These are phyloP conservation scores for Platynereis dumerilii DNA, from an alignment of 2,888 invertebrate genomes.

Conservation along the genomic window DNA sequence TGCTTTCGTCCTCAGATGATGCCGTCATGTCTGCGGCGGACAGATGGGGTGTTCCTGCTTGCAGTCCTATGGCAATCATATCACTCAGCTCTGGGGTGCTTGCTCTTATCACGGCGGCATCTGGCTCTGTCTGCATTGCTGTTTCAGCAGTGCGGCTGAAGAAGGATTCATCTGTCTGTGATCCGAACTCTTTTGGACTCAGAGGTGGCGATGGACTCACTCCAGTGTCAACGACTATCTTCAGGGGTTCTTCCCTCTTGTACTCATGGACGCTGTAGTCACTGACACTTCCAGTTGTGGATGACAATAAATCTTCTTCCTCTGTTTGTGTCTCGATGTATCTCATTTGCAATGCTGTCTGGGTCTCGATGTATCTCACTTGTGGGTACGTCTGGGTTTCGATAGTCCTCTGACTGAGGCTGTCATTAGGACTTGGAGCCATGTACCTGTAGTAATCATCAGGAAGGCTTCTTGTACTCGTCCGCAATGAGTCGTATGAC, in stretches of 20 bases:
- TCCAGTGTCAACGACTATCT: not conserved
- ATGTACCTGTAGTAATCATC: too few relatives aligned
- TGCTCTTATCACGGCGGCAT: not conserved
- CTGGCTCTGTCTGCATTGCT: not conserved
- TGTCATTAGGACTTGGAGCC: too few relatives aligned
- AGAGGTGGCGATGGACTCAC: not conserved
- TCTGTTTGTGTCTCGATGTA: slow-evolving; percentile 28
- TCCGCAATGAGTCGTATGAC: too few relatives aligned
- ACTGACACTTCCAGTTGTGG: not conserved
- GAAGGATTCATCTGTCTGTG: not conserved
- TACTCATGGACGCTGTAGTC: not conserved
- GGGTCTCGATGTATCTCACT: slow-evolving; percentile 34
- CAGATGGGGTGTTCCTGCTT: slow-evolving; percentile 4
- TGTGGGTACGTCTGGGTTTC: slow-evolving; percentile 39
- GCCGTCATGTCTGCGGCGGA: not conserved
- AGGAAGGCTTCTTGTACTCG: too few relatives aligned
- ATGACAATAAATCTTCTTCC: not conserved
- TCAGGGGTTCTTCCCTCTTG: not conserved
- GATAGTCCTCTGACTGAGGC: slow-evolving; percentile 18
- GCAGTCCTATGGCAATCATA: not conserved
- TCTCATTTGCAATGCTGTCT: slow-evolving; percentile 3
- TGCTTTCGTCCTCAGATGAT: not conserved
- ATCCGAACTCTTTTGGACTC: not conserved
- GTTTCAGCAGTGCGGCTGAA: not conserved
- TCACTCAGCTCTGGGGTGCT: not conserved